Base-by-base conservation (phyloP, 2,888 invertebrate genomes). In the Coenonympha arcania region DNA sequence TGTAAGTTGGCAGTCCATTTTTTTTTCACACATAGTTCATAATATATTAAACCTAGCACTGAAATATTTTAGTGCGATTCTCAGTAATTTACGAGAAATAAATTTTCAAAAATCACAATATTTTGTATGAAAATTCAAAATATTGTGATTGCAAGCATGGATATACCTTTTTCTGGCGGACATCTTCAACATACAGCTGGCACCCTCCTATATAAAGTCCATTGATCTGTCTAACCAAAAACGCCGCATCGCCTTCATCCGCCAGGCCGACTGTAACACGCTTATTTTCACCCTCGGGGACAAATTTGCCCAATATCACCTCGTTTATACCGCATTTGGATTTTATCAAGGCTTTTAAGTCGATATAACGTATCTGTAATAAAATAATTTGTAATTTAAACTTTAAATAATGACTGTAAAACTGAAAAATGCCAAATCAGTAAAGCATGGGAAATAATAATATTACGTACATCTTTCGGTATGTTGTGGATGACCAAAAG, bases 261-360 rank as follows among this genome's bases (percentile, higher is more conserved):
- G 61, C 61, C n/a, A 70, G 53, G 0, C 71, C 70, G 0, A 70
- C 62, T 0, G 70, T 70, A 6, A 70, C 65, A 11, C 59, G 63
- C 45, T 61, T 66, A 3, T 46, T 48, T 1, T 28, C 28, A 0
- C 62, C 61, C 2, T 69, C 67, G 8, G 33, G 24, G n/a, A 55
- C 18, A 4, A 70, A 55, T 19, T 69, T 68, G 37, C 69, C 71
- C 26, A 71, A 43, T 33, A 71, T 69, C 3, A 64, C 41, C 11
- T 68, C 61, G 2, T 50, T 45, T 4, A 69, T 40, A 0, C 64
- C 65, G 36, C 70, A 69, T 61, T 61, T 56, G 0, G 62, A 60
- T 11, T 50, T 47, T n/a, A 69, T 56, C n/a, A 69, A 52, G 0
- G 50, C 31, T 46, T 66, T 68, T 3, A 68, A 36, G 2, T 65